Base-by-base conservation (phyloP, 1,140 invertebrate species). In the Tribolium madens region DNA sequence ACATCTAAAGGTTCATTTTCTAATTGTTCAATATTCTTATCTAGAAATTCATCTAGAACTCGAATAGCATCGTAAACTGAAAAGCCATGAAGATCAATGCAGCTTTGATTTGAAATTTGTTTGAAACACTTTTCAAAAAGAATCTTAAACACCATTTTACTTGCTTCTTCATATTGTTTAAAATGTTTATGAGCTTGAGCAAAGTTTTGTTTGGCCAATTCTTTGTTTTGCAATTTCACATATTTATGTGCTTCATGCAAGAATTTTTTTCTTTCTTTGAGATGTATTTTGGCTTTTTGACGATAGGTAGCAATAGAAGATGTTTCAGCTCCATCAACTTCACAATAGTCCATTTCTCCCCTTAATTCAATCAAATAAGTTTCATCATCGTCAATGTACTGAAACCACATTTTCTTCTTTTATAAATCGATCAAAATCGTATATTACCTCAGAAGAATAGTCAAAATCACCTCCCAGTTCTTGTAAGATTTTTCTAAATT, bases 401-500 rank as follows among this genome's bases (percentile, higher is more conserved):
- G n/a, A 42, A 42, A 42, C 36, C 7, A 42, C 2, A 5, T 26
- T 5, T 26, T 26, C 21, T 26, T 26, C 21, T 26, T 26, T 26
- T 4, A 26, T 5, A 26, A 26, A 26, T 26, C 21, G 21, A 26
- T 26, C 21, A 26, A 0, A 26, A 42, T 42, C n/a, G n/a, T 4
- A 7, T 10, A 42, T 9, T 42, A 42, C 36, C 36, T 42, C 36
- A 9, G 36, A 7, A 4, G 36, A 42, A 42, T 42, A 42, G 2
- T 9, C 36, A 42, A 42, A 42, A 10, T 42, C 36, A 42, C n/a
- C 88, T 81, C 88, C 86, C 2, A 26, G 0, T 71, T 79, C 79
- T 76, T 88, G 87, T 18, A 91, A 73, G 78, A 83, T 80, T 82
- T 87, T 88, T 0, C 91, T 91, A 79, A 92, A 89, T 80, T 91